phyloP scores from a whole-genome alignment of 1,140 invertebrate species.

The Anadara kagoshimensis region DNA sequence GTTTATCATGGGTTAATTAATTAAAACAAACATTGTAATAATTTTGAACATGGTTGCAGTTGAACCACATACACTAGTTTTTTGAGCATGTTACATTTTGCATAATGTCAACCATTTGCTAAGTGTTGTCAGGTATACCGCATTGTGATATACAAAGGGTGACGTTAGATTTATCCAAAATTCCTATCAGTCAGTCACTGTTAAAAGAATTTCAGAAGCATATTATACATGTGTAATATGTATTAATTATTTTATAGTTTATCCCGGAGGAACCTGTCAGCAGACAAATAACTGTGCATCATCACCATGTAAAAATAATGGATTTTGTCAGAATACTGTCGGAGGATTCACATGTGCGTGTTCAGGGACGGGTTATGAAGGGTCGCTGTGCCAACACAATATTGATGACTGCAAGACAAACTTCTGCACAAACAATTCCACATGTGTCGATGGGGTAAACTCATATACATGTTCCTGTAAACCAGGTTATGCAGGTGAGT shows the following conservation, averaged over 20 bases:
- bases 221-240: too few relatives aligned
- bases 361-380: slow-evolving; percentile 1
- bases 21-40: too few relatives aligned
- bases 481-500: neutral
- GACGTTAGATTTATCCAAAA: too few relatives aligned
- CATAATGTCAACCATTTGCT: too few relatives aligned
- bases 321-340: neutral
- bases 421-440: neutral
- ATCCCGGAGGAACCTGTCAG: slow-evolving; percentile 5
- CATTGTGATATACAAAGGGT: too few relatives aligned
- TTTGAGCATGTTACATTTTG: too few relatives aligned
- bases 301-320: slow-evolving; percentile 23
- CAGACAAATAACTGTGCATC: neutral
- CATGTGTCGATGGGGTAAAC: neutral
- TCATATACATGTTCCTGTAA: neutral
- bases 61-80: too few relatives aligned
- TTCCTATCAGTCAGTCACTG: too few relatives aligned
- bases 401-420: slow-evolving; percentile 12
- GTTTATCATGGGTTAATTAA: too few relatives aligned
- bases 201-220: too few relatives aligned
- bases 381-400: slow-evolving; percentile 27
- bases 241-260: slow-evolving; percentile 21
- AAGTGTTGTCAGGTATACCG: too few relatives aligned
- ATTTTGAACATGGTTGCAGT: too few relatives aligned
- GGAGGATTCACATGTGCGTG: slow-evolving; percentile 19